Evolutionary conservation across 2,113 vertebrate species (phyloP).

Genomic region (Toxostoma redivivum): DNA sequence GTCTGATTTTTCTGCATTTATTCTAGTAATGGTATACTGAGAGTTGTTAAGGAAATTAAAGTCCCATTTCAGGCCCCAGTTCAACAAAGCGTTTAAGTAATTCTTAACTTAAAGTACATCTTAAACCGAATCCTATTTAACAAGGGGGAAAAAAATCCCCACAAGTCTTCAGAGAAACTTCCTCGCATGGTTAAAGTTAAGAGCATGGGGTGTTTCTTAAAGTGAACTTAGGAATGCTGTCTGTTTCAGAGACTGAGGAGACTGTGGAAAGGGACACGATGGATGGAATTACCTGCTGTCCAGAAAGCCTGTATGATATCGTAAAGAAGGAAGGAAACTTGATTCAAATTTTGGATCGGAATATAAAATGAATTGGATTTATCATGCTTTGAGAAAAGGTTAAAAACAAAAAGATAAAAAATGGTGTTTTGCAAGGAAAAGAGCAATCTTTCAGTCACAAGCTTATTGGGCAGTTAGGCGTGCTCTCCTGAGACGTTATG

Average conservation of each 20-base stretch:
- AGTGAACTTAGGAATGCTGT: background rate
- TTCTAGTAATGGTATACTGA: background rate
- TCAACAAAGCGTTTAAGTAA: slow-evolving; percentile 45
- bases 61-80: slow-evolving; percentile 32
- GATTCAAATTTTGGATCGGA: background rate
- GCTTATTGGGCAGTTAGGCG: background rate
- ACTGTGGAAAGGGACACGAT: background rate
- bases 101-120: slow-evolving; percentile 21
- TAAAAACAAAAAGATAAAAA: background rate
- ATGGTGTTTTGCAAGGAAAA: background rate
- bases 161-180: background rate
- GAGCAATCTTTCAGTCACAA: background rate
- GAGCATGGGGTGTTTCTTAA: background rate
- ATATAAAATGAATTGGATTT: background rate
- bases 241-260: background rate
- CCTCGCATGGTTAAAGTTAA: background rate
- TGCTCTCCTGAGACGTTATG: background rate
- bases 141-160: background rate
- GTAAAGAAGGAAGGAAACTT: background rate
- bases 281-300: background rate
- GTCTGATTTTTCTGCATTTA: slow-evolving; percentile 32
- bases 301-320: background rate
- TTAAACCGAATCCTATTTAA: background rate
- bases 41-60: slow-evolving; percentile 54
- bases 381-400: background rate